Evolutionary conservation across 1,140 invertebrate species (phyloP).

Genomic region (Drosophila repleta): DNA sequence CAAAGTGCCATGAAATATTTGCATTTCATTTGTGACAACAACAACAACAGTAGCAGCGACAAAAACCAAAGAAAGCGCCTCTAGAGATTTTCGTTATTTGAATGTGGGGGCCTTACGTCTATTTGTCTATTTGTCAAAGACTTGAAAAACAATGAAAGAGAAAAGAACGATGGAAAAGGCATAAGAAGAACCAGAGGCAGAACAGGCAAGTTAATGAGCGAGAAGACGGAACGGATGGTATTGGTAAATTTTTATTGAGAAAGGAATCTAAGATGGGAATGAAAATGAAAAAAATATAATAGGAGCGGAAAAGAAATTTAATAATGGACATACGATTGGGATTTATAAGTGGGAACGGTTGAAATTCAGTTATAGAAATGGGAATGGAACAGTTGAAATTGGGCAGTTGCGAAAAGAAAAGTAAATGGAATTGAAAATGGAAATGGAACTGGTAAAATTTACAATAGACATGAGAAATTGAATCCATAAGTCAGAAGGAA

Average conservation of each 20-base stretch:
- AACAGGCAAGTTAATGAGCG: not conserved
- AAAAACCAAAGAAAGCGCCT: not conserved
- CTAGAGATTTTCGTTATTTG: conserved; percentile 3
- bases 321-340: no score
- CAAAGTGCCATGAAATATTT: conserved; percentile 8
- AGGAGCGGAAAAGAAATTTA: no score
- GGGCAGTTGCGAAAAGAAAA: not conserved
- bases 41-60: not conserved
- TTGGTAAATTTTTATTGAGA: not conserved
- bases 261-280: no score
- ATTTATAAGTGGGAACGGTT: no score
- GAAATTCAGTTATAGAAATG: no score
- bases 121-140: conserved; percentile 22
- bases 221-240: not conserved
- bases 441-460: no score
- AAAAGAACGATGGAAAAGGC: not conserved
- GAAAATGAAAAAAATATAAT: no score
- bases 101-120: not conserved
- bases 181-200: not conserved
- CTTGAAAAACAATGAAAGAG: not conserved
- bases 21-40: conserved; percentile 23
- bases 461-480: no score
- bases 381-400: no score
- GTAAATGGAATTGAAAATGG: not conserved
- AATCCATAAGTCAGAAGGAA: no score